Percentiles rank a stretch among this genome's conserved stretches.
Conservation (phyloP, 2,113 vertebrate genomes). For the Albula glossodonta region DNA sequence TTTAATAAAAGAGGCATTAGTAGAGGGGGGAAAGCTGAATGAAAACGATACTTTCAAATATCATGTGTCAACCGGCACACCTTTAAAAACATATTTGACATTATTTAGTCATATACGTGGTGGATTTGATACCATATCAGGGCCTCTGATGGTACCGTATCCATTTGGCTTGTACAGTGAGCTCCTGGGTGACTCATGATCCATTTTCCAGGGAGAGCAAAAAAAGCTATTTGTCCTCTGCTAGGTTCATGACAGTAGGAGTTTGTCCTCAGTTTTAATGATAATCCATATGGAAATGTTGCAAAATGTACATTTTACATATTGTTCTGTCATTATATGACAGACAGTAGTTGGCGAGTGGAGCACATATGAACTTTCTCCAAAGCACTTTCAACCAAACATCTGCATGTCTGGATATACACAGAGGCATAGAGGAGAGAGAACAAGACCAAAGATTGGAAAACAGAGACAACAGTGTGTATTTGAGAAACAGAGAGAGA, state of each 20-base stretch:
- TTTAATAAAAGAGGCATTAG: slow-evolving; percentile 59
- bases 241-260: not conserved
- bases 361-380: too few relatives aligned
- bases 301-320: not conserved
- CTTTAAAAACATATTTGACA: slow-evolving; percentile 14
- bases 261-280: not conserved
- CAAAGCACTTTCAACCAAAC: too few relatives aligned
- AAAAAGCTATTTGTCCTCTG: not conserved
- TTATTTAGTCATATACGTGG: slow-evolving; percentile 36
- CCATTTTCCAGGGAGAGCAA: not conserved
- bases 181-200: not conserved
- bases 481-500: slow-evolving; percentile 50
- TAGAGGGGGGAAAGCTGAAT: slow-evolving; percentile 26
- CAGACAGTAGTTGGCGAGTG: too few relatives aligned
- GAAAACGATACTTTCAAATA: slow-evolving; percentile 8
- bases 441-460: slow-evolving; percentile 33
- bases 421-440: slow-evolving; percentile 5
- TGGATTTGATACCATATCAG: not conserved
- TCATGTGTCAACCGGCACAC: slow-evolving; percentile 17
- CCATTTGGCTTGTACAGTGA: not conserved
- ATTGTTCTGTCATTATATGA: too few relatives aligned
- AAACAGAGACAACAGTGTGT: slow-evolving; percentile 18
- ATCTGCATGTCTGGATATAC: too few relatives aligned
- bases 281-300: not conserved
- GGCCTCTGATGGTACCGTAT: not conserved